Base-by-base conservation (phyloP, 2,888 invertebrate genomes). In the Steinernema carpocapsae region DNA sequence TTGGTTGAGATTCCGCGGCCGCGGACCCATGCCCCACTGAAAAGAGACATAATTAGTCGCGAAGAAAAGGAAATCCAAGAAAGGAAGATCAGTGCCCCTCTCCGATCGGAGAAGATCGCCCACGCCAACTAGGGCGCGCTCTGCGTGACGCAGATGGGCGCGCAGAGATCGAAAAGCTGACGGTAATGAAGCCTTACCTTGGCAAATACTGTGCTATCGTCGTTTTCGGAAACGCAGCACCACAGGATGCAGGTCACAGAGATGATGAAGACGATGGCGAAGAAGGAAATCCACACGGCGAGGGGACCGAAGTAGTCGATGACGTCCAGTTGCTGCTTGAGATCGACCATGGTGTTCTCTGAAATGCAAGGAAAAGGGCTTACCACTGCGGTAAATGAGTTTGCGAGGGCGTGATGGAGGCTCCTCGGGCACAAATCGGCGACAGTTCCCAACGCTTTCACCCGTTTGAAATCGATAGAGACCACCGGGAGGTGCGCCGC, bases 231-330 rank as follows among this genome's bases (percentile, higher is more conserved):
- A 42, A 71, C 71, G 71, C 71, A 71, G 71, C 71, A 71, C 42
- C 24, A 73, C 43, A 64, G 70, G 43, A 43, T 88, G 82, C 86
- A 84, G 43, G 86, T 84, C 75, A 88, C 79, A 48, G 85, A 84
- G 76, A 88, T 82, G 76, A 86, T 77, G 81, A 88, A 82, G 72
- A 84, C 76, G 76, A 83, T 79, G 73, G 79, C 77, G 75, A 79
- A 81, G 75, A 83, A 82, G 45, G 74, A 70, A 70, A 85, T 74
- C 79, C 83, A 80, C 29, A 86, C 87, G 48, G 84, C 85, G 45
- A 87, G 77, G 17, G 85, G 84, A 32, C 86, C 87, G 74, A 87
- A 86, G 77, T 87, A 87, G 79, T 87, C 87, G 76, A 86, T 79
- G 64, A 83, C 76, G 71, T 85, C 82, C 77, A 87, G 77, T 74